Conservation (phyloP, 2,113 vertebrate species). For the Butorides virescens region DNA sequence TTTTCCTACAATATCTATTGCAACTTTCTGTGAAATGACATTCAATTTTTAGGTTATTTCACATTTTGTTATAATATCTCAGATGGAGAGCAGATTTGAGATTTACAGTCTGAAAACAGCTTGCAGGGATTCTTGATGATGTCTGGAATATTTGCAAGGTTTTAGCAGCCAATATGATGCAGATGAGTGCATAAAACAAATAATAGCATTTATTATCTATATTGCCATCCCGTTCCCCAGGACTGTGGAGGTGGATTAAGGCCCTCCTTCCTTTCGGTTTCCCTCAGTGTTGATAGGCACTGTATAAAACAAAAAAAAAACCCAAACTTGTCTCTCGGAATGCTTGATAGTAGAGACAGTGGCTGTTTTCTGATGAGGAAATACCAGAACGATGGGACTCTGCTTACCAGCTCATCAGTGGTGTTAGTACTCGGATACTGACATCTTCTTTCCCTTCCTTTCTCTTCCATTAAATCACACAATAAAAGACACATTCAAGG, state of each 20-base stretch:
- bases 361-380: neutral
- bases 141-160: slow-evolving; percentile 38
- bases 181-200: slow-evolving; percentile 47
- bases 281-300: neutral
- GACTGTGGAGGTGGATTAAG: neutral
- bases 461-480: neutral
- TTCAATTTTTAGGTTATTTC: slow-evolving; percentile 44
- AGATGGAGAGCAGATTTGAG: slow-evolving; percentile 57
- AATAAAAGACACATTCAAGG: neutral
- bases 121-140: slow-evolving; percentile 35
- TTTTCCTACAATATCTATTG: slow-evolving; percentile 59
- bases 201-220: neutral
- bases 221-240: neutral
- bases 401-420: neutral
- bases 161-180: slow-evolving; percentile 1
- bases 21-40: slow-evolving; percentile 56
- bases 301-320: neutral
- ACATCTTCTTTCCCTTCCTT: neutral
- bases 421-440: neutral
- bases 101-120: slow-evolving; percentile 13
- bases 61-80: neutral
- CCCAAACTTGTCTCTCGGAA: neutral
- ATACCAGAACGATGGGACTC: neutral
- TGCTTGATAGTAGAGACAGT: neutral
- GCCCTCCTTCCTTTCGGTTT: neutral